Percentiles rank a stretch among this genome's conserved stretches.
Evolutionary conservation across 2,888 invertebrate species (phyloP).

Genomic region (Coenonympha glycerion): DNA sequence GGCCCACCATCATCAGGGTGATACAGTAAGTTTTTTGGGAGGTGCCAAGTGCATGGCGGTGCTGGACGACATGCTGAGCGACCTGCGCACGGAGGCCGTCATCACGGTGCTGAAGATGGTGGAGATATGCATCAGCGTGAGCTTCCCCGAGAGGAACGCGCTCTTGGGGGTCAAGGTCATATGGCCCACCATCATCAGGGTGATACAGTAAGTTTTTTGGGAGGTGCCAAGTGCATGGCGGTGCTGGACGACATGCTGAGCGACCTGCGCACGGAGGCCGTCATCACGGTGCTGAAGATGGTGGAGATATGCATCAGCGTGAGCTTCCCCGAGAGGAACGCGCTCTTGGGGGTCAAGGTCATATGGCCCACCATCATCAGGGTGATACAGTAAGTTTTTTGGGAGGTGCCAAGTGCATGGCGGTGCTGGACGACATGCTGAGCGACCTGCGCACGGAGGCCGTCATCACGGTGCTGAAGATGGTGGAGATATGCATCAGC

Average conservation of each 20-base stretch:
- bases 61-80: constrained; percentile 83
- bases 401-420: constrained; percentile 80
- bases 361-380: constrained; percentile 66
- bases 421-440: constrained; percentile 82
- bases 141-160: constrained; percentile 83
- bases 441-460: constrained; percentile 81
- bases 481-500: constrained; percentile 80
- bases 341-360: constrained; percentile 78
- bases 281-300: constrained; percentile 81
- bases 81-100: constrained; percentile 77
- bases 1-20: constrained; percentile 62
- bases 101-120: constrained; percentile 81
- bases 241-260: constrained; percentile 82
- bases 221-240: constrained; percentile 80
- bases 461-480: constrained; percentile 80
- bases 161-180: constrained; percentile 77
- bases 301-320: constrained; percentile 82
- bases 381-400: constrained; percentile 56
- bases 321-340: constrained; percentile 82
- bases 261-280: constrained; percentile 79
- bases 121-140: constrained; percentile 82
- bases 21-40: constrained; percentile 52
- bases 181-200: constrained; percentile 64
- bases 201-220: constrained; percentile 54
- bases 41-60: constrained; percentile 82